Conservation (phyloP, 2,113 vertebrate genomes). For the Arizona elegans region DNA sequence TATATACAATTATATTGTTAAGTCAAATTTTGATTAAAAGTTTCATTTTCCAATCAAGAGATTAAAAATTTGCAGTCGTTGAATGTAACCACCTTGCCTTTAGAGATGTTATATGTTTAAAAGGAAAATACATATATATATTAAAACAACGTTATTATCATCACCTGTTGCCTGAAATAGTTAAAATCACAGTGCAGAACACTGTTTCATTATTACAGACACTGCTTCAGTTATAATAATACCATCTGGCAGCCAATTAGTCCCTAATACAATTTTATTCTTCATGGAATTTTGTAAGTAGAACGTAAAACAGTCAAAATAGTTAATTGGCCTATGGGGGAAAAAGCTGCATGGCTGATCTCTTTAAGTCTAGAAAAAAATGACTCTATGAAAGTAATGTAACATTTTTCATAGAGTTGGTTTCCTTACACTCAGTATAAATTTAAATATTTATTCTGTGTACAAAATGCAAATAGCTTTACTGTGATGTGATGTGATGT, state of each 20-base stretch:
- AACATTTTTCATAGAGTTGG: background rate
- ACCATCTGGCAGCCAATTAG: constrained; percentile 39
- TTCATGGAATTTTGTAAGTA: constrained; percentile 43
- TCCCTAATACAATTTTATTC: constrained; percentile 39
- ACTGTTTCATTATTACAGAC: constrained; percentile 30
- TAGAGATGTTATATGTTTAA: constrained; percentile 5
- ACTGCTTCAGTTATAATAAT: constrained; percentile 35
- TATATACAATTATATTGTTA: background rate
- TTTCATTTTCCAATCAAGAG: background rate
- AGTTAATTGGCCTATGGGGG: constrained; percentile 39
- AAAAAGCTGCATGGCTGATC: constrained; percentile 24
- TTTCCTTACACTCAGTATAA: background rate
- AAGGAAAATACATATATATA: background rate
- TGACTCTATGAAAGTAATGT: constrained; percentile 11
- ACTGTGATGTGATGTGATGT: background rate
- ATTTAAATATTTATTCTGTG: constrained; percentile 20
- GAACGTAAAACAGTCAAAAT: constrained; percentile 42
- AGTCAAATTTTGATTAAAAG: background rate
- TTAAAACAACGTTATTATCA: constrained; percentile 14
- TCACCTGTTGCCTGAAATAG: constrained; percentile 30
- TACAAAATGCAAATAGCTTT: constrained; percentile 9
- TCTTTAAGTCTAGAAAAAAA: constrained; percentile 33
- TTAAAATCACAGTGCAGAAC: constrained; percentile 38
- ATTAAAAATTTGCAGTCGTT: background rate
- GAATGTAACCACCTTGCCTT: background rate